Evolutionary conservation across 2,888 invertebrate species (phyloP).

Genomic region (Drosophila mimica): DNA sequence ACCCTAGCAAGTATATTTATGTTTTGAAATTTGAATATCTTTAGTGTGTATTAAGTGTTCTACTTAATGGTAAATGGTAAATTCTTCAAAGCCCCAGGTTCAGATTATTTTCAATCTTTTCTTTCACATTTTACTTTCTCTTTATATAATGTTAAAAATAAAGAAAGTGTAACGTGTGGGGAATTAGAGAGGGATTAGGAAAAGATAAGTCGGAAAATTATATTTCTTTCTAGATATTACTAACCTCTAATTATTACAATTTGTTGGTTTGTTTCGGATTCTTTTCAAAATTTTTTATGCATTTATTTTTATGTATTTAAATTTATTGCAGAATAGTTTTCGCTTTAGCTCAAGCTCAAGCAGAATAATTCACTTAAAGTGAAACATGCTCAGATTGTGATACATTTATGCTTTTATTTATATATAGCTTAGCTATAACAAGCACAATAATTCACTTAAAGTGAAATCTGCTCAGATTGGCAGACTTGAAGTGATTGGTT

Average conservation of each 20-base stretch:
- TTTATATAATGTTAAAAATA: too few relatives aligned
- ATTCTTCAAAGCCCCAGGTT: rapidly evolving
- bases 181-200: too few relatives aligned
- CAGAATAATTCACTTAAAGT: too few relatives aligned
- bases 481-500: neutral
- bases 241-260: neutral
- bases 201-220: too few relatives aligned
- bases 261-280: neutral
- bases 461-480: neutral
- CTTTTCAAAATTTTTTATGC: neutral
- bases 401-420: too few relatives aligned
- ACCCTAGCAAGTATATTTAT: neutral
- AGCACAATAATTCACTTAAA: neutral
- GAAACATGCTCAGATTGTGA: too few relatives aligned
- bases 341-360: too few relatives aligned
- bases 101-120: neutral
- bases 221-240: neutral
- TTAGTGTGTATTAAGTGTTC: neutral
- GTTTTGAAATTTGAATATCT: neutral
- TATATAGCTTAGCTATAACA: too few relatives aligned
- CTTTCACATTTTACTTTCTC: neutral
- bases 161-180: too few relatives aligned
- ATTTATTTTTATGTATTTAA: too few relatives aligned
- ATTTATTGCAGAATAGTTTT: too few relatives aligned
- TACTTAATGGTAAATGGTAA: neutral